Base-by-base conservation (phyloP, 2,797 vertebrate species). In the Peromyscus attwateri region DNA sequence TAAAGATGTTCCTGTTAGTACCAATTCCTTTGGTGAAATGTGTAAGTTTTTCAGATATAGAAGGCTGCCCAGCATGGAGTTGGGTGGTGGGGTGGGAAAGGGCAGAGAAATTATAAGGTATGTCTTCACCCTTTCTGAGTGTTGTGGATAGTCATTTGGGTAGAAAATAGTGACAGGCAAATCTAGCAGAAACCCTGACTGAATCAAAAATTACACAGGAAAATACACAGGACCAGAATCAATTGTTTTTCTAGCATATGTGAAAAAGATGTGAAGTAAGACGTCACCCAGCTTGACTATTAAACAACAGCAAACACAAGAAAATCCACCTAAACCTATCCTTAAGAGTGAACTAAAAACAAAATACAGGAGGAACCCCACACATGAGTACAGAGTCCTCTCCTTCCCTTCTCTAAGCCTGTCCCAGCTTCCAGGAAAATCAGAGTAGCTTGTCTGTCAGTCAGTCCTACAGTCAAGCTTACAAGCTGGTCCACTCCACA, bases 21-120 rank as follows among this genome's bases (percentile, higher is more conserved):
- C 49, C 66, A 89, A 87, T 89, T 95, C 87, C 85, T 94, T 95
- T 16, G 37, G 90, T 1, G 6, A 97, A 89, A 79, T 80, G 40
- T 70, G 40, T 60, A 85, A 14, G 52, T 52, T 52, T 94, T 92
- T 92, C 37, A 0, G 1, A 68, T 49, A 92, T 57, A 19, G 94
- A 93, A 93, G 75, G 79, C 91, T 96, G 34, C 68, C 81, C 68
- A 97, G 92, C 43, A 68, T 77, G 84, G 92, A 96, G 75, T 25
- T 96, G 77, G 60, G 49, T 91, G 37, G 81, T 96, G 76, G 49
- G 80, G 49, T 40, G 91, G 34, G 37, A 60, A 17, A 96, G 60
- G 55, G 73, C 60, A 87, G 57, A 77, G 57, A 92, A 94, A 92
- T 92, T 92, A 68, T 77, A 88, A 57, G 57, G 57, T 81, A 66